Evolutionary conservation across 2,797 vertebrate species (phyloP), one percentile per base, ranked within the genome.

Genomic region (Eutrigla gurnardus): DNA sequence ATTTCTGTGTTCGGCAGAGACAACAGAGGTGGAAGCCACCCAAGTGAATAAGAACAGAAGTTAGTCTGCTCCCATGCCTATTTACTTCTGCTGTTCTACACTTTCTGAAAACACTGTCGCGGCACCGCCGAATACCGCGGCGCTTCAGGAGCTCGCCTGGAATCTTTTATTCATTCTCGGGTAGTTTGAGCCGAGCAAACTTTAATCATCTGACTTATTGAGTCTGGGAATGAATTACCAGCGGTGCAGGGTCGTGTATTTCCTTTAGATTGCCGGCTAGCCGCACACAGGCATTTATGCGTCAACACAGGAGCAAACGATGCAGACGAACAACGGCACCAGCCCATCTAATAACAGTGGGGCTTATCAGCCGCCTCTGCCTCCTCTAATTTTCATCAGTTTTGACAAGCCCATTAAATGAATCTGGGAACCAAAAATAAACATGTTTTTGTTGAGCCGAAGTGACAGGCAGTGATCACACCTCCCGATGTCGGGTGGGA

Each of bases 341-440:
- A 83, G 80, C 74, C 88, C 82, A 83, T 89, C 86, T 93, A 91
- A 94, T 91, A 91, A 93, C 88, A 80, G 83, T 55, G 84, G 77
- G 82, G 81, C 84, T 91, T 89, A 92, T 93, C 93, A 79, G 88
- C 79, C 60, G 85, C 84, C 86, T 86, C 86, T 90, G 92, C 88
- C 91, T 86, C 75, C 88, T 92, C 90, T 92, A 85, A 88, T 93
- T 93, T 93, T 89, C 91, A 90, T 93, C 93, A 92, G 90, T 88
- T 89, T 87, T 92, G 93, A 94, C 93, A 93, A 89, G 85, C 80
- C 91, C 89, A 93, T 94, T 93, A 94, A 92, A 93, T 82, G 88
- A 90, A 91, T 89, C 85, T 80, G 80, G 78, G 84, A 25, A 86
- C 89, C 87, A 67, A 91, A 93, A 93, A 94, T 93, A 90, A 93